Conservation (phyloP, 2,797 vertebrate species). For the Neostethus bicornis region DNA sequence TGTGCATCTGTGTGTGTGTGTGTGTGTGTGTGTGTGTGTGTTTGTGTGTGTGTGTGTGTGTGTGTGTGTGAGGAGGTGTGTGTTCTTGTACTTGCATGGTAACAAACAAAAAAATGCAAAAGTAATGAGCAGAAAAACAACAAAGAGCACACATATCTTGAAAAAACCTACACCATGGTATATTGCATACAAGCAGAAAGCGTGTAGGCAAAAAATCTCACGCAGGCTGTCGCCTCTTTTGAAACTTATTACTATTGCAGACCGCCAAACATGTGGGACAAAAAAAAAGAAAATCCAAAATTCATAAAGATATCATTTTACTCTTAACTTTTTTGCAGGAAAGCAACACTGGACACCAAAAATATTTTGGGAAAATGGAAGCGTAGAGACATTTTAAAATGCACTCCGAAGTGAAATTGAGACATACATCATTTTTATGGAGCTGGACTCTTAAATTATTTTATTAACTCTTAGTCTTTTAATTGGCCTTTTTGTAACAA, state of each 20-base stretch:
- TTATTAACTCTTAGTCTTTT: too few relatives aligned
- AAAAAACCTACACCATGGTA: slow-evolving; percentile 14
- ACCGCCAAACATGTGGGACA: slow-evolving; percentile 12
- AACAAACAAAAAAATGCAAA: slow-evolving; percentile 48
- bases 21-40: slow-evolving; percentile 3
- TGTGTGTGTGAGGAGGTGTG: slow-evolving; percentile 2
- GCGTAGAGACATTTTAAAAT: neutral
- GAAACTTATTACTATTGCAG: neutral
- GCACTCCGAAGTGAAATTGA: too few relatives aligned
- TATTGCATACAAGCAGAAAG: slow-evolving; percentile 39
- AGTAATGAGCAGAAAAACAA: slow-evolving; percentile 66
- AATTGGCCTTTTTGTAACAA: too few relatives aligned
- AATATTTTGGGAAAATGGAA: neutral
- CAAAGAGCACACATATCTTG: slow-evolving; percentile 38
- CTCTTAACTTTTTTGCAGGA: neutral
- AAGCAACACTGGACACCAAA: neutral
- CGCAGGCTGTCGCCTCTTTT: slow-evolving; percentile 31
- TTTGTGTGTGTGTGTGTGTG: slow-evolving; percentile 38
- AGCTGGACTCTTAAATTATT: too few relatives aligned
- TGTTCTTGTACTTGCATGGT: slow-evolving; percentile 16
- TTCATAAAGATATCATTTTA: neutral
- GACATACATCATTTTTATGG: too few relatives aligned
- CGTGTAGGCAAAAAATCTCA: slow-evolving; percentile 54
- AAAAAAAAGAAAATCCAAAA: neutral
- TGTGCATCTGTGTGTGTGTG: slow-evolving; percentile 23